Evolutionary conservation across 2,113 vertebrate species (phyloP), one percentile per base, ranked within the genome.

Genomic region (Gorsachius goisagi): DNA sequence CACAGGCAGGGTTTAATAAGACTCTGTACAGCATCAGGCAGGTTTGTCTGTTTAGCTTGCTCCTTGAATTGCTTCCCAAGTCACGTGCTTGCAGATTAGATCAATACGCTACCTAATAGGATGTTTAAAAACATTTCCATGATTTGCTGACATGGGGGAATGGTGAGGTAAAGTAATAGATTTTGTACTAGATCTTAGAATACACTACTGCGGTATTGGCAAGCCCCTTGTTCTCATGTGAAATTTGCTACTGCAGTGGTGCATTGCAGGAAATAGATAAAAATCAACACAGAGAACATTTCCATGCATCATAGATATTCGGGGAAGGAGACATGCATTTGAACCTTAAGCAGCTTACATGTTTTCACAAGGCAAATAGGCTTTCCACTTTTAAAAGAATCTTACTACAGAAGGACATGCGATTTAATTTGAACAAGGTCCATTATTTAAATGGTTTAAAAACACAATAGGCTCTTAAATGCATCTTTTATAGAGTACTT

Each of bases 251-350:
- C 97, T 97, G 97, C 98, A 98, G 97, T 98, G 98, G 95, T 98
- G 97, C 98, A 98, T 96, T 98, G 98, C 98, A 97, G 98, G 94
- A 97, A 95, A 85, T 45, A 86, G 95, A 96, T 96, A 92, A 90
- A 95, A 95, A 95, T 95, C 95, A 94, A 62, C 96, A 86, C 92
- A 39, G 64, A 17, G 71, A 90, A 85, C 52, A 5, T 39, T 56
- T 24, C 81, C 35, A 24, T 39, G 45, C 66, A 20, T 66, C 33
- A 1, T 26, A 30, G 28, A 4, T 44, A 13, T 58, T 53, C 30
- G 5, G 72, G 85, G 71, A 75, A 56, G 9, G 58, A 76, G 41
- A 45, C 49, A 4, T 26, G 39, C 47, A 0, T 44, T 83, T 75
- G 66, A 82, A 91, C 85, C 32, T 35, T n/a, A 44, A 83, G 74